These are phyloP conservation scores for Sabatieria punctata DNA, from an alignment of 2,888 invertebrate species.

Conservation along the genomic window DNA sequence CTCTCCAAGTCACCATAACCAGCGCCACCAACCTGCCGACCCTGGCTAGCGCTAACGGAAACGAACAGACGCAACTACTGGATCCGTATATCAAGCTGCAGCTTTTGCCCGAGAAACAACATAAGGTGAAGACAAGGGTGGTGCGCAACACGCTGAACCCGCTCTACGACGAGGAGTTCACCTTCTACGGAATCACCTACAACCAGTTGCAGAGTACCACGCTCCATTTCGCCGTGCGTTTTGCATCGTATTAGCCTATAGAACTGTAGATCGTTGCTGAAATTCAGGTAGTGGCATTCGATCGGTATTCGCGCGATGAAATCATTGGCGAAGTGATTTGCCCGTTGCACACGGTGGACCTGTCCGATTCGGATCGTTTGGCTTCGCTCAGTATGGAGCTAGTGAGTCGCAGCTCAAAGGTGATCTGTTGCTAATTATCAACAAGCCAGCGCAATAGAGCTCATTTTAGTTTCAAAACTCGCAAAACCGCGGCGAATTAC, in stretches of 20 bases:
- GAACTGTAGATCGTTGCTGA: too few relatives aligned
- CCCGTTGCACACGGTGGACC: slow-evolving; percentile 40
- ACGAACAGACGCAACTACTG: too few relatives aligned
- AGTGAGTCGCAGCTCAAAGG: slow-evolving; percentile 7
- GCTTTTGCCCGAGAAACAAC: slow-evolving; percentile 75
- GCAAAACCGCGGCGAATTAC: slow-evolving; percentile 78
- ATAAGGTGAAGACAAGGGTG: slow-evolving; percentile 70
- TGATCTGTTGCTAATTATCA: too few relatives aligned
- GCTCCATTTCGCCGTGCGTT: slow-evolving; percentile 60
- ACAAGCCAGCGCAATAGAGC: too few relatives aligned
- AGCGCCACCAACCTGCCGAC: slow-evolving; percentile 23
- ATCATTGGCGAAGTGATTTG: slow-evolving; percentile 93
- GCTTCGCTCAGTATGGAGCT: slow-evolving; percentile 11
- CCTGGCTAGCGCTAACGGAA: slow-evolving; percentile 15
- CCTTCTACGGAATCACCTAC: slow-evolving; percentile 61
- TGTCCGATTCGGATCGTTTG: slow-evolving; percentile 39
- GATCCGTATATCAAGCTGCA: slow-evolving; percentile 98
- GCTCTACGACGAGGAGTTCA: slow-evolving; percentile 95
- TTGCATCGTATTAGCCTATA: too few relatives aligned
- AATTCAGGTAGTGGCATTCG: slow-evolving; percentile 71
- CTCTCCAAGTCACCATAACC: slow-evolving; percentile 24
- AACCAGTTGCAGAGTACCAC: slow-evolving; percentile 47
- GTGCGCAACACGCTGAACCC: slow-evolving; percentile 88
- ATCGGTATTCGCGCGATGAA: slow-evolving; percentile 92
- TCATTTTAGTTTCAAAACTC: slow-evolving; percentile 51